A percentile compares a stretch with the other conserved stretches of the same genome.
Evolutionary conservation across 2,113 vertebrate genomes (phyloP).

Genomic region (Puntigrus tetrazona): DNA sequence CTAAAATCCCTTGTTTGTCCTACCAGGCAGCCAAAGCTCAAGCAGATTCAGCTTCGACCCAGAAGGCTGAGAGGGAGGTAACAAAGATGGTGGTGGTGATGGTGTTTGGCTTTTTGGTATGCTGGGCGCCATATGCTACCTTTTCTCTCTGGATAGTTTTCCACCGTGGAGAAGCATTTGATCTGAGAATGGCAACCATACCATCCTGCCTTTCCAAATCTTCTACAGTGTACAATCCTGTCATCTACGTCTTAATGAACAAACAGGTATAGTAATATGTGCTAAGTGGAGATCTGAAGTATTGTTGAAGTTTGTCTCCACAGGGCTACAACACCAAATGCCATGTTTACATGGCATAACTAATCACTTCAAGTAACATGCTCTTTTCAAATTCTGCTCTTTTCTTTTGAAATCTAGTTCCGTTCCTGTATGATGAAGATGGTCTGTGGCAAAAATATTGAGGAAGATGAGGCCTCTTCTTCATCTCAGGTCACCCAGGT

Average conservation of each 20-base stretch:
- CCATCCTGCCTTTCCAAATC: conserved; percentile 74
- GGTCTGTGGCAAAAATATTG: conserved; percentile 67
- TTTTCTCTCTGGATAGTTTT: conserved; percentile 73
- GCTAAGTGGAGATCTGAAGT: not conserved
- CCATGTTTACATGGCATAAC: not conserved
- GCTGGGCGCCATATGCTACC: conserved; percentile 71
- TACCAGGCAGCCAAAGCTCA: conserved; percentile 75
- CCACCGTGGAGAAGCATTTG: conserved; percentile 68
- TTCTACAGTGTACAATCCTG: conserved; percentile 77
- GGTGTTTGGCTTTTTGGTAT: conserved; percentile 78
- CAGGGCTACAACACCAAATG: not conserved
- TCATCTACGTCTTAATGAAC: conserved; percentile 79
- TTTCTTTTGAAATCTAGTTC: conserved; percentile 61
- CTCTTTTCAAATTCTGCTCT: no score
- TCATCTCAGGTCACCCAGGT: conserved; percentile 75
- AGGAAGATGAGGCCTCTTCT: conserved; percentile 71
- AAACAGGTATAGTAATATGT: conserved; percentile 66
- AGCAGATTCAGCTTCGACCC: conserved; percentile 76
- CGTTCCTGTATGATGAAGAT: conserved; percentile 65
- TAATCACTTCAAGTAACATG: not conserved
- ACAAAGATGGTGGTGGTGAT: conserved; percentile 78
- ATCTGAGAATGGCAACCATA: conserved; percentile 72
- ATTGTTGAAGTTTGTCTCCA: not conserved
- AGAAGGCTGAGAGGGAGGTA: conserved; percentile 77
- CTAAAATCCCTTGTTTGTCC: not conserved